A percentile compares a stretch with the other conserved stretches of the same genome.
These are phyloP conservation scores for Saccopteryx leptura DNA, from an alignment of 2,113 vertebrate species.

Conservation along the genomic window DNA sequence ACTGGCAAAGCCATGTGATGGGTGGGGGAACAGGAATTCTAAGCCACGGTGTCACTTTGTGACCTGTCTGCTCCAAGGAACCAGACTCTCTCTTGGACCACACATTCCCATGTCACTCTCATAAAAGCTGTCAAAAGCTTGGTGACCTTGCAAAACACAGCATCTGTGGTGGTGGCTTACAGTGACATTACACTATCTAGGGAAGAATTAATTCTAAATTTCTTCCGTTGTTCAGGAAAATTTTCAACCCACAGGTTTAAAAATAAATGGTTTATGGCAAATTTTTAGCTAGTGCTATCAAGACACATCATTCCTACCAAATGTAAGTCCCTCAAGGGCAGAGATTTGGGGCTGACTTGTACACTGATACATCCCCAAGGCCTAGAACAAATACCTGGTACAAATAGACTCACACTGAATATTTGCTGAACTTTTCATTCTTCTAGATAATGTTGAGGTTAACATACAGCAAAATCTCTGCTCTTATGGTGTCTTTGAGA, in stretches of 20 bases:
- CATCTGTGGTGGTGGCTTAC: not conserved
- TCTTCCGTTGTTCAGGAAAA: not conserved
- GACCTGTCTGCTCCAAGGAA: not conserved
- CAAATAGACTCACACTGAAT: not conserved
- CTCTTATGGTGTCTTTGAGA: not conserved
- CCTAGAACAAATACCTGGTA: not conserved
- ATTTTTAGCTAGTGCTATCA: constrained; percentile 14
- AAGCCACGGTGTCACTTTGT: not conserved
- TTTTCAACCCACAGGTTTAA: not conserved
- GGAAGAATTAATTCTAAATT: not conserved
- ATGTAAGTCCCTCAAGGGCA: not conserved
- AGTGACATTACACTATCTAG: not conserved
- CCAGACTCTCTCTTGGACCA: not conserved
- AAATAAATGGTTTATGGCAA: not conserved
- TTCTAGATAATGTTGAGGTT: not conserved
- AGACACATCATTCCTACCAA: not conserved
- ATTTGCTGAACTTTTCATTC: not conserved
- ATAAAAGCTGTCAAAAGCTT: not conserved
- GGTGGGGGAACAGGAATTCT: not conserved
- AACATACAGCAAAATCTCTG: not conserved
- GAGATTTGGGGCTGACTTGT: not conserved
- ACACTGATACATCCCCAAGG: not conserved
- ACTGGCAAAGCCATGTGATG: not conserved
- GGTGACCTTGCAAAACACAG: not conserved
- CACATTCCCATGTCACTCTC: not conserved